Base-by-base conservation (phyloP, 2,113 vertebrate genomes). In the Oreochromis aureus region DNA sequence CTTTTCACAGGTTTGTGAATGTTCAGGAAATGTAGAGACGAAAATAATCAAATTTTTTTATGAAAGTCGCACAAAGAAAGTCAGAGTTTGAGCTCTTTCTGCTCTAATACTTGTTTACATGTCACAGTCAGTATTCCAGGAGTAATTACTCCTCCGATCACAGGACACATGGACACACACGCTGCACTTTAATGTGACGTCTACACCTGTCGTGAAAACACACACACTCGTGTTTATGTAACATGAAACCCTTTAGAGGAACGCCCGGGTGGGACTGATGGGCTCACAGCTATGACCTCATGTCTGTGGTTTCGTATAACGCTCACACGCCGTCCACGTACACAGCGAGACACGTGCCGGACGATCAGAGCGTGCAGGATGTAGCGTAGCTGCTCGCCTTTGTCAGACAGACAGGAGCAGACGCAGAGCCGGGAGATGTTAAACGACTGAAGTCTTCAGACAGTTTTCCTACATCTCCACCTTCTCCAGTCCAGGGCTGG, bases 231-330 rank as follows among this genome's bases (percentile, higher is more conserved):
- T 54, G 54, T 48, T 63, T 59, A 5, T 80, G 91, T 66, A 76
- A 87, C 6, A n/a, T 4, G 61, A 93, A 44, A 85, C 80, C 51
- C 12, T 58, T 80, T 19, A 22, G 76, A 79, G 32, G 48, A 83
- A 41, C 2, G 15, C 10, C 36, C 82, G 39, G 91, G 82, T 89
- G 90, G 89, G 87, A 88, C 48, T 9, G 55, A 86, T 63, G 86
- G 73, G 6, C 46, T 58, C 79, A 39, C 5, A 39, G 85, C 82
- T 48, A 87, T 93, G 90, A 94, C 80, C 84, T 90, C 89, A 91
- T 27, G 89, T 93, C 93, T 93, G 89, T 44, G 88, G 93, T 91
- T 79, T 94, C 84, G 54, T 59, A 46, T 92, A 19, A 92, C 90
- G 69, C 86, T n/a, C 46, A 84, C 59, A 46, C 19, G 55, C 66